Base-by-base conservation (phyloP, 2,888 invertebrate species). In the Pachycephus smyrnensis region DNA sequence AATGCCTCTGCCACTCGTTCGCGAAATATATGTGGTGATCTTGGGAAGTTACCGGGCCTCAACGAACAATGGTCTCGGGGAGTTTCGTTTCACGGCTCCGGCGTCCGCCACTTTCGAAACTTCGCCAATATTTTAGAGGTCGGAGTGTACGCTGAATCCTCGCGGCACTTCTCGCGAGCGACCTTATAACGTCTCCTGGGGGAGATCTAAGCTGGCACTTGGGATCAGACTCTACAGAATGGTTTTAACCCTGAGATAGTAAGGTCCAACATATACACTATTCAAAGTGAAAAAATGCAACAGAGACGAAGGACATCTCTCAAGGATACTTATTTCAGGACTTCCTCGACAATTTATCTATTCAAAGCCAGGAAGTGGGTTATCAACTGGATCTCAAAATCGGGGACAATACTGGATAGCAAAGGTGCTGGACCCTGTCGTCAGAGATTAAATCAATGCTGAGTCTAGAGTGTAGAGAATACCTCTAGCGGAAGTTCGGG, bases 1-100 rank as follows among this genome's bases (percentile, higher is more conserved):
- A 32, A 79, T 81, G 80, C 80, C 83, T 80, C 82, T 82, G 84
- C 85, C 76, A 84, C 83, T 85, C 85, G 80, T 83, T 83, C 82
- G 77, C 79, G 84, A 89, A 89, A 90, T 90, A 85, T 90, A 90
- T 90, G 89, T 90, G 89, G 89, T 87, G 90, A 90, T 88, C 89
- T 86, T 83, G 84, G 81, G 82, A 88, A 90, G 87, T 89, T 89
- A 84, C 86, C 83, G 87, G 85, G 55, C 86, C 86, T 85, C 85
- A 84, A 82, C 87, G 89, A 90, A 90, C 90, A 90, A 90, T 89
- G 88, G 88, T 84, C 86, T 82, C 83, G 77, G 82, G 80, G 84
- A 85, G 85, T 86, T 82, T 87, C 84, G 87, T 86, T 84, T 81
- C 83, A 74, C 80, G 80, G 78, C 78, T 71, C 76, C 78, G 81